These are phyloP conservation scores for Phyllotreta striolata DNA, from an alignment of 2,888 invertebrate genomes.

Conservation along the genomic window DNA sequence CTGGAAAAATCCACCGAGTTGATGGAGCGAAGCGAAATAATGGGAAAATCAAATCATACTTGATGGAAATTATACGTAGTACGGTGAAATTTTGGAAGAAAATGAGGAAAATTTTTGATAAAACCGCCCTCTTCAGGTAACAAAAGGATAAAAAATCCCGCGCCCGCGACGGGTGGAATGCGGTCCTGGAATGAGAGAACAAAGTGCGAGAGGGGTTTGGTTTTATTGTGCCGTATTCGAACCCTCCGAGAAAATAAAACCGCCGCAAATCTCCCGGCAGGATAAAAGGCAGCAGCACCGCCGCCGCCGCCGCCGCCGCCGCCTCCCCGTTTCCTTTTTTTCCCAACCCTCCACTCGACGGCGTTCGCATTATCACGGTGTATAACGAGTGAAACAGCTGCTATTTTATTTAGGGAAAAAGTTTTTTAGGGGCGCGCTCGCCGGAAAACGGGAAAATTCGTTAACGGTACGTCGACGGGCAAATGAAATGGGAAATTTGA, in stretches of 20 bases:
- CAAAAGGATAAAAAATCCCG: background rate
- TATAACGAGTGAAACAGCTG: slow-evolving; percentile 46
- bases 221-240: slow-evolving; percentile 52
- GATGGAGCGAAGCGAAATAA: too few species aligned
- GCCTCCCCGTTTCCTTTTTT: slow-evolving; percentile 44
- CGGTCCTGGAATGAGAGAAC: slow-evolving; percentile 16
- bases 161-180: background rate
- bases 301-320: too few species aligned
- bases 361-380: slow-evolving; percentile 50
- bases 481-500: background rate
- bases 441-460: slow-evolving; percentile 31
- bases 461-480: background rate
- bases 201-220: slow-evolving; percentile 45
- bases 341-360: slow-evolving; percentile 21
- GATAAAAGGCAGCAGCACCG: slow-evolving; percentile 33
- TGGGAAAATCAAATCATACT: too few species aligned
- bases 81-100: too few species aligned
- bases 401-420: slow-evolving; percentile 50
- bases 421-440: slow-evolving; percentile 39
- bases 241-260: slow-evolving; percentile 54
- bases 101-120: too few species aligned
- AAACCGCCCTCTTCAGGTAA: too few species aligned
- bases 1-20: too few species aligned
- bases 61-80: too few species aligned
- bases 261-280: slow-evolving; percentile 52